A percentile compares a stretch with the other conserved stretches of the same genome.
These are phyloP conservation scores for Stichopus horrens DNA, from an alignment of 53 echinoderm and acorn worm genomes.

Conservation along the genomic window DNA sequence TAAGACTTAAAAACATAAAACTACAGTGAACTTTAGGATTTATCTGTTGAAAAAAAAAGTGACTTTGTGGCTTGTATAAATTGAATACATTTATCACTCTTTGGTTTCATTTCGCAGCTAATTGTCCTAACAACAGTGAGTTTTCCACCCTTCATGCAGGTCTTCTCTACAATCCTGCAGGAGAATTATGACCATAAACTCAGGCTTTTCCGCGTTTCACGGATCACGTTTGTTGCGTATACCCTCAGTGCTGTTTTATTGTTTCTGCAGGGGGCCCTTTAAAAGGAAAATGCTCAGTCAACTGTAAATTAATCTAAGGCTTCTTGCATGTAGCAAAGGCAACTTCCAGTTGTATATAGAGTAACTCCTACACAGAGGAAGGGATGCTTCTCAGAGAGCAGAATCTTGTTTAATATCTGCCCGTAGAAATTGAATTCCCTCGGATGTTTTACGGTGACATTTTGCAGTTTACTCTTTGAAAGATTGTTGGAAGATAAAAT, in stretches of 20 bases:
- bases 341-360: too few species aligned
- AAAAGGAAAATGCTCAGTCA: neutral
- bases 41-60: too few species aligned
- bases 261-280: conserved; percentile 18
- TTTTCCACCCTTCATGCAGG: neutral
- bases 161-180: neutral
- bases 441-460: neutral
- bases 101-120: too few species aligned
- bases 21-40: too few species aligned
- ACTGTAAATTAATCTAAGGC: neutral
- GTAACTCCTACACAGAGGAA: too few species aligned
- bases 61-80: too few species aligned
- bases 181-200: neutral
- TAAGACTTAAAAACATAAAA: too few species aligned
- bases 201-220: neutral
- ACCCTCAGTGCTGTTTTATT: conserved; percentile 26
- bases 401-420: neutral
- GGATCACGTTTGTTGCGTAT: conserved; percentile 1
- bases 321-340: too few species aligned
- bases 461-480: neutral
- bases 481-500: too few species aligned
- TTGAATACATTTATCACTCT: too few species aligned
- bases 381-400: too few species aligned
- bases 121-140: too few species aligned
- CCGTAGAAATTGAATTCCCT: neutral